These are phyloP conservation scores for Papilio machaon DNA, from an alignment of 1,140 invertebrate species.

Conservation along the genomic window DNA sequence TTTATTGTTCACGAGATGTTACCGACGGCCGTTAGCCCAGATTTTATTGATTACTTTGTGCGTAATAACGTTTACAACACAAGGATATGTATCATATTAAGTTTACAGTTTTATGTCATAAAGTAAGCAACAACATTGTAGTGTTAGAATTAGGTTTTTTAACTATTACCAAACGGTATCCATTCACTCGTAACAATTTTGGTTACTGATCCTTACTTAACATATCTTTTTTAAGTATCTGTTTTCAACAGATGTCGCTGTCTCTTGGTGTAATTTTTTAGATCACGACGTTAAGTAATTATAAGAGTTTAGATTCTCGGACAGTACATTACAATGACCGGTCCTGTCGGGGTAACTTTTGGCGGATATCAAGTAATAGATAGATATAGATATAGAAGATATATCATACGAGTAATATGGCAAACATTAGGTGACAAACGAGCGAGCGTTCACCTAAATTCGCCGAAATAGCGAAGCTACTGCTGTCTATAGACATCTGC, in stretches of 20 bases:
- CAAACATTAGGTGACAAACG: too few species aligned
- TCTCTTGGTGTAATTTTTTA: background rate
- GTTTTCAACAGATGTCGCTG: background rate
- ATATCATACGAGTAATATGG: too few species aligned
- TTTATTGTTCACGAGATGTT: constrained; percentile 20
- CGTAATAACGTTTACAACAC: constrained; percentile 11
- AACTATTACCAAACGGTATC: background rate
- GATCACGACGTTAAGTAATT: background rate
- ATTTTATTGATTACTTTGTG: constrained; percentile 22
- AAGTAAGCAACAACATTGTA: background rate
- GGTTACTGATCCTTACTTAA: background rate
- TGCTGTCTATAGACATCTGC: too few species aligned
- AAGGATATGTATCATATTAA: constrained; percentile 13
- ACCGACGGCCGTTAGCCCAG: constrained; percentile 4
- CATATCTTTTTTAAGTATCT: background rate
- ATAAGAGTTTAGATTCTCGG: background rate
- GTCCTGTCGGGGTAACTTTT: background rate
- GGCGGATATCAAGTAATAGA: background rate
- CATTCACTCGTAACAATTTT: background rate
- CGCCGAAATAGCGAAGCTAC: too few species aligned
- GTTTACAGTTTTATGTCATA: background rate
- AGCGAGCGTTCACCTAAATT: too few species aligned
- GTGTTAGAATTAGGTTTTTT: background rate
- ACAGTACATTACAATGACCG: background rate
- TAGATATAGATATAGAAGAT: too few species aligned